Base-by-base conservation (phyloP, 2,797 vertebrate genomes). In the Mallotus villosus region DNA sequence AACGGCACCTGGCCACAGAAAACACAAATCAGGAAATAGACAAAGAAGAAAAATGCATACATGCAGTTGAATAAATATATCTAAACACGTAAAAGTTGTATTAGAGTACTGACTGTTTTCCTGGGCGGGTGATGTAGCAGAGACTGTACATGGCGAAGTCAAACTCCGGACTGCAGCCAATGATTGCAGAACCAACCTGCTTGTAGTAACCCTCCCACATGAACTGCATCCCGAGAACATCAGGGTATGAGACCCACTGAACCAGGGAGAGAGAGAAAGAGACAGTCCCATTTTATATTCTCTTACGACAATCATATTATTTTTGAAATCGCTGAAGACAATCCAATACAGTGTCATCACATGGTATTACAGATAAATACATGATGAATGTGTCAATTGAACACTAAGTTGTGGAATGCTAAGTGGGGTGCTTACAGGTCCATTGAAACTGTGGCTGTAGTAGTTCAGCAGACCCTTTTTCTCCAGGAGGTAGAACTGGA, bases 81-180 rank as follows among this genome's bases (percentile, higher is more conserved):
- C 14, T 17, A 14, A 5, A 58, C 16, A 3, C 57, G 61, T 2
- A 57, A 6, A 19, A 55, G 19, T 14, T 1, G 34, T 7, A 14
- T 46, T 6, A 46, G 2, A 46, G 64, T 29, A 93, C 96, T 96
- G 79, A 99, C 97, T 32, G 72, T 87, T 92, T 93, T 25, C 96
- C 95, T 0, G 97, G 97, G 0, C 95, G 93, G 0, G 95, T 84
- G 11, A 98, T 94, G 90, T 96, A 99, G 86, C 97, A 99, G 68
- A 99, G 82, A 0, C 93, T 92, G 86, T 97, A 99, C 4, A 98
- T 74, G 0, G 94, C 95, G 5, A 99, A 92, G 79, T 99, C 97
- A 6, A 98, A 98, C 77, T 99, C 97, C 0, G 97, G 97, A 84
- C 97, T 99, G 90, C 80, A 93, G 84, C 97, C 97, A 0, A 99